A percentile compares a stretch with the other conserved stretches of the same genome.
These are phyloP conservation scores for Perccottus glenii DNA, from an alignment of 2,113 vertebrate species.

Conservation along the genomic window DNA sequence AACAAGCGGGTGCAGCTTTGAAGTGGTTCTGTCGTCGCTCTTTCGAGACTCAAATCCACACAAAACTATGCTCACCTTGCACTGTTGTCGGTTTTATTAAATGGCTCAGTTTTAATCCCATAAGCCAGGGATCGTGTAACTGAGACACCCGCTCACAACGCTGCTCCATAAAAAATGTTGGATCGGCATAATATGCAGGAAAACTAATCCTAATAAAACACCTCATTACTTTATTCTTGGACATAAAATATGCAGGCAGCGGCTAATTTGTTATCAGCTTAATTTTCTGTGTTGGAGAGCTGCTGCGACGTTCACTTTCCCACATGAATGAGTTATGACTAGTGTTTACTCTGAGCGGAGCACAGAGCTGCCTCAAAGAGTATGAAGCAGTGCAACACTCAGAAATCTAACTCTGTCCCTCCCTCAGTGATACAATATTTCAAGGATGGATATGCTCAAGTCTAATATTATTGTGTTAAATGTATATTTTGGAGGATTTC, in stretches of 20 bases:
- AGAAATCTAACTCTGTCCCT: no score
- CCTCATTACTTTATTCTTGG: conserved; percentile 69
- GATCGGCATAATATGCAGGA: conserved; percentile 49
- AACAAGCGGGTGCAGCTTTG: conserved; percentile 59
- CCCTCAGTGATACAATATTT: no score
- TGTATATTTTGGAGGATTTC: no score
- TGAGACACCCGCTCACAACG: conserved; percentile 5
- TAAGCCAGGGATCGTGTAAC: conserved; percentile 10
- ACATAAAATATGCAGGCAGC: conserved; percentile 73
- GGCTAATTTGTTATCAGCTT: conserved; percentile 73
- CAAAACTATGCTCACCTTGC: conserved; percentile 41
- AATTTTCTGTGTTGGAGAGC: conserved; percentile 75
- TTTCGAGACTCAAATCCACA: conserved; percentile 38
- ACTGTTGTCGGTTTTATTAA: conserved; percentile 53
- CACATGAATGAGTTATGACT: conserved; percentile 74
- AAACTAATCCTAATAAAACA: conserved; percentile 59
- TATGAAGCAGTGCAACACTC: no score
- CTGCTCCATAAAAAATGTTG: conserved; percentile 46
- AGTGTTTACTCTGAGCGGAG: conserved; percentile 60
- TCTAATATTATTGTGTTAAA: no score
- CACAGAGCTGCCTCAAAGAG: no score
- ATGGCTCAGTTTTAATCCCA: conserved; percentile 6
- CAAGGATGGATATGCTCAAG: no score
- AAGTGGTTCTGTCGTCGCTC: conserved; percentile 52
- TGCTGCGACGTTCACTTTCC: conserved; percentile 68